Conservation (phyloP, 2,113 vertebrate genomes). For the Corythaixoides concolor region DNA sequence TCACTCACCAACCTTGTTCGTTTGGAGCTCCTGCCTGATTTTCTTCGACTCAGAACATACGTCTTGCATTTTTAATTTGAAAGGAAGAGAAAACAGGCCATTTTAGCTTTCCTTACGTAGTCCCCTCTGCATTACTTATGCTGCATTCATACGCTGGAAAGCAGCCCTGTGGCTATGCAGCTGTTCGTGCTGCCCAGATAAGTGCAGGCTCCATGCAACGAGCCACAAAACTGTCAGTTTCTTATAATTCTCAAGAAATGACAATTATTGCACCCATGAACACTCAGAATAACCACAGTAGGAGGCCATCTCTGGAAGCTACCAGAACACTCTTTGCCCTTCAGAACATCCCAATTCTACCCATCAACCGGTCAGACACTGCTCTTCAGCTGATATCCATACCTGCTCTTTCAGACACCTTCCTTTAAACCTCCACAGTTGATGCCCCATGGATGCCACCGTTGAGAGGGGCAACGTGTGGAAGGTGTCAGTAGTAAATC, state of each 20-base stretch:
- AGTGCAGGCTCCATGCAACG: neutral
- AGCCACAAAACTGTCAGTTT: neutral
- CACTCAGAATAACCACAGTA: neutral
- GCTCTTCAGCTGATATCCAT: neutral
- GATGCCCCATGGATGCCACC: neutral
- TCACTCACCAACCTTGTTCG: neutral
- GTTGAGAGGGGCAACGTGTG: neutral
- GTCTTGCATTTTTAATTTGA: constrained; percentile 55
- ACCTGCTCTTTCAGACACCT: neutral
- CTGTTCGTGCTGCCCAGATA: constrained; percentile 27
- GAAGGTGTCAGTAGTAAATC: neutral
- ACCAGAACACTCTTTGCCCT: neutral
- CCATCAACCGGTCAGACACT: neutral
- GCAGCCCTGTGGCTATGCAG: constrained; percentile 41
- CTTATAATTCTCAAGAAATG: neutral
- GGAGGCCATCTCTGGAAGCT: neutral
- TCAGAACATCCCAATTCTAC: neutral
- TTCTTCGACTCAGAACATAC: constrained; percentile 12
- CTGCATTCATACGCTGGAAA: constrained; percentile 6
- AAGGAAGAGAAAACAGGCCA: constrained; percentile 28
- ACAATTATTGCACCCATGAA: neutral
- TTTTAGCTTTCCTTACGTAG: neutral
- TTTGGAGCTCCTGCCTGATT: neutral
- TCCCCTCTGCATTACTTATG: constrained; percentile 20
- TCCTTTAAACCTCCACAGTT: neutral